These are phyloP conservation scores for Solenodon paradoxus DNA, from an alignment of 2,113 vertebrate genomes.

Conservation along the genomic window DNA sequence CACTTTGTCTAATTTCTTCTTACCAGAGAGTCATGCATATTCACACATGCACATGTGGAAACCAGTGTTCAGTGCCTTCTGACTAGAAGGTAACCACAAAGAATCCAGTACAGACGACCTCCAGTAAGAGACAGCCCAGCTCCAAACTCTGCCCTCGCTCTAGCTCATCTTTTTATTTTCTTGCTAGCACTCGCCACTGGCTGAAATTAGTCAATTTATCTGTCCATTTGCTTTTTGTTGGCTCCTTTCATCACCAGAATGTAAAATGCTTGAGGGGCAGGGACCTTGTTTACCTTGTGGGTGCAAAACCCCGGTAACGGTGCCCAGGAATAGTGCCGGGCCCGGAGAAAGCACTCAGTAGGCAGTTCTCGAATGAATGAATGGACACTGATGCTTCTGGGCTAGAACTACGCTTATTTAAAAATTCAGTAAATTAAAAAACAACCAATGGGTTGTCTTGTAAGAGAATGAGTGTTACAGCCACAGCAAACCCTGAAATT, in stretches of 20 bases:
- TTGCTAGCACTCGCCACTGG: neutral
- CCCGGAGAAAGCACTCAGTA: neutral
- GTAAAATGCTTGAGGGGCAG: neutral
- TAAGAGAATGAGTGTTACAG: neutral
- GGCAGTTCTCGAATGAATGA: neutral
- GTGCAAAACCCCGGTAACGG: neutral
- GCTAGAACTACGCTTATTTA: constrained; percentile 7
- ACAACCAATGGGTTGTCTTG: neutral
- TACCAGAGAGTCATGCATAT: constrained; percentile 10
- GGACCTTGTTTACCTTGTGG: neutral
- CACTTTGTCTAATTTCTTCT: constrained; percentile 32
- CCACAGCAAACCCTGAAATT: neutral
- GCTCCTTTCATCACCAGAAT: neutral
- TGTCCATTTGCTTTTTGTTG: neutral
- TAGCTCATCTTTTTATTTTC: neutral
- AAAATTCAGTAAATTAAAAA: constrained; percentile 38
- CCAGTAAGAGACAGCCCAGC: neutral
- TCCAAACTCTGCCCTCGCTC: neutral
- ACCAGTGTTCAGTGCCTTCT: neutral
- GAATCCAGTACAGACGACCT: neutral
- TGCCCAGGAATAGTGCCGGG: neutral
- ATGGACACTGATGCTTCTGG: neutral
- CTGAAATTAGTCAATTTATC: neutral
- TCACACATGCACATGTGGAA: neutral
- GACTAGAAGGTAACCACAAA: constrained; percentile 12